Percentiles rank a stretch among this genome's conserved stretches.
phyloP scores from a whole-genome alignment of 2,113 vertebrate genomes.

The Numida meleagris region DNA sequence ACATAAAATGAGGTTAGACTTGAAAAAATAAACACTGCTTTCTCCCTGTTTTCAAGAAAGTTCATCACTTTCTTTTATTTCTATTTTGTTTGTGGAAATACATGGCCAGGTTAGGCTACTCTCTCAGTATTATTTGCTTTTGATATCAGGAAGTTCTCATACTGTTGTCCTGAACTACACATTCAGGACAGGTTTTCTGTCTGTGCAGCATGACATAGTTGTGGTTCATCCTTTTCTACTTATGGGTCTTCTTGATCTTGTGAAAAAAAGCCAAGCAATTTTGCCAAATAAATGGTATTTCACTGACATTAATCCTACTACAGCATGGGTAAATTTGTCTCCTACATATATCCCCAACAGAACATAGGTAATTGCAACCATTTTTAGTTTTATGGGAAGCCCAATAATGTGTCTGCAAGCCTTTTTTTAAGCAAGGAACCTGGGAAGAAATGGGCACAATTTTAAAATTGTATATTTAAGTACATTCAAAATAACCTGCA shows the following conservation, averaged over 20 bases:
- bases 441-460: background rate
- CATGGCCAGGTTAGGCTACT: background rate
- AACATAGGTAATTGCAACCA: background rate
- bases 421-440: background rate
- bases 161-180: background rate
- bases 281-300: background rate
- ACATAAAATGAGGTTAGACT: background rate
- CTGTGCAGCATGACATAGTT: accelerated
- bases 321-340: background rate
- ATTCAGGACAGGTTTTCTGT: background rate
- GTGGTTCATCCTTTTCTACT: background rate
- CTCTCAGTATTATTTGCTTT: background rate
- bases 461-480: background rate
- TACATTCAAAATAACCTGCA: background rate
- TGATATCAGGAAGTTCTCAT: accelerated
- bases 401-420: background rate
- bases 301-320: background rate
- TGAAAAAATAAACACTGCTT: background rate
- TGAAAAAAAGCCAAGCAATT: background rate
- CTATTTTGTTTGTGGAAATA: background rate
- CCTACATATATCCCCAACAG: background rate
- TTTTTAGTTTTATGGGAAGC: background rate
- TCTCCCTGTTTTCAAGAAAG: background rate
- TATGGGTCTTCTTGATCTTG: background rate
- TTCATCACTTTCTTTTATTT: background rate